Conservation (phyloP, 2,113 vertebrate species). For the Delphinapterus leucas region DNA sequence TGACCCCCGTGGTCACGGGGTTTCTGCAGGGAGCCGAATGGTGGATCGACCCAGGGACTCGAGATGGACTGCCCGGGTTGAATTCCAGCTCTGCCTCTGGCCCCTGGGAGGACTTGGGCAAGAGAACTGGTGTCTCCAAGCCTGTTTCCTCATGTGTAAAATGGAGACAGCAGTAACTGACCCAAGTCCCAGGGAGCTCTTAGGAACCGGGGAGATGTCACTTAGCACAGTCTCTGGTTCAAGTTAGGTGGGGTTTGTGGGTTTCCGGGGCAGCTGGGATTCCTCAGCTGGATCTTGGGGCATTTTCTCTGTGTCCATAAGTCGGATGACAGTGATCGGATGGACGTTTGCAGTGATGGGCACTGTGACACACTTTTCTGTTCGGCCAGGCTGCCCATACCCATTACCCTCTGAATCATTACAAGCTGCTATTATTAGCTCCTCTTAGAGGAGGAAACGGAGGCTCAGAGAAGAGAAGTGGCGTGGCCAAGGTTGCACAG, state of each 20-base stretch:
- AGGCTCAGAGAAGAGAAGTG: slow-evolving; percentile 4
- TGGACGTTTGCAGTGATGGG: accelerated
- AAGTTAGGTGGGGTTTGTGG: background rate
- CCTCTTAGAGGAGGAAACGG: background rate
- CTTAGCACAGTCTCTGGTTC: background rate
- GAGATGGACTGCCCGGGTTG: background rate
- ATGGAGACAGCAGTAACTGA: background rate
- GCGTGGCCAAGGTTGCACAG: slow-evolving; percentile 13
- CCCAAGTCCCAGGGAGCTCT: background rate
- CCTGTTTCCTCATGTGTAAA: background rate
- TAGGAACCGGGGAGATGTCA: background rate
- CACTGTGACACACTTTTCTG: background rate
- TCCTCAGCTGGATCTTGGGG: background rate
- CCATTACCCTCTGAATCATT: slow-evolving; percentile 42
- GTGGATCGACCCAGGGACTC: background rate
- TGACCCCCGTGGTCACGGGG: accelerated
- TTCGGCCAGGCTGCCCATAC: background rate
- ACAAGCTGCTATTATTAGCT: slow-evolving; percentile 44
- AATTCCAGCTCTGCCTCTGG: background rate
- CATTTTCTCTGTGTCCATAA: background rate
- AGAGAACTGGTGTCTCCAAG: background rate
- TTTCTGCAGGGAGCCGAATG: background rate
- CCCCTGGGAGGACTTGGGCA: background rate
- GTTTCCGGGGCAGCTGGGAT: background rate
- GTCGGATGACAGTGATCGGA: background rate